phyloP scores from a whole-genome alignment of 2,888 invertebrate genomes.

The Mimachlamys varia region DNA sequence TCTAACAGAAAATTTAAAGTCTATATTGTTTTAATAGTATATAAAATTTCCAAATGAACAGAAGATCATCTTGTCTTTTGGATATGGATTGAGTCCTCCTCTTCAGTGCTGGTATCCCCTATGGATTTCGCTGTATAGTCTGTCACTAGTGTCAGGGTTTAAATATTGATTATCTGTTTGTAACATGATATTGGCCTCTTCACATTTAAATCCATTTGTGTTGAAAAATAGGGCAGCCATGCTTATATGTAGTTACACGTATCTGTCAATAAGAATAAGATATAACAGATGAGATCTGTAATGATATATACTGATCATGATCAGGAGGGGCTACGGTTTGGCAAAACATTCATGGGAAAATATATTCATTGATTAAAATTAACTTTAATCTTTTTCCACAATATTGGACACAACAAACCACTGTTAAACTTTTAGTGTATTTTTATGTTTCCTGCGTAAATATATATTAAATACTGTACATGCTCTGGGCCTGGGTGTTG shows the following conservation, averaged over 20 bases:
- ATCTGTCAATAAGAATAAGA: background rate
- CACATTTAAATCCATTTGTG: conserved; percentile 1
- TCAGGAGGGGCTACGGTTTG: background rate
- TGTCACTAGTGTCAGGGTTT: background rate
- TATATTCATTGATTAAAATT: background rate
- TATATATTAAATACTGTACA: too few species aligned
- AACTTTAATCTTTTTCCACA: too few species aligned
- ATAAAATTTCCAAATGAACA: too few species aligned
- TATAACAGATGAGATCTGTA: background rate
- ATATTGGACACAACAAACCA: too few species aligned
- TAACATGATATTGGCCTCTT: background rate
- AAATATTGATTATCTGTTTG: background rate
- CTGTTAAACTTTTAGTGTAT: too few species aligned
- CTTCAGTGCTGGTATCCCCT: background rate
- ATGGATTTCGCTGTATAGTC: background rate
- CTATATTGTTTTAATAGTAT: too few species aligned
- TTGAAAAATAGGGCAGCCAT: conserved; percentile 27
- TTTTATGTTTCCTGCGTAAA: too few species aligned
- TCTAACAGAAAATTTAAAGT: too few species aligned
- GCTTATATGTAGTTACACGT: background rate
- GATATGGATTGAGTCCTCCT: background rate
- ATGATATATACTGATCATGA: background rate
- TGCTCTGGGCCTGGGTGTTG: too few species aligned
- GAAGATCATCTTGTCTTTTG: too few species aligned
- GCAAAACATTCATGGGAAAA: conserved; percentile 23